A percentile compares a stretch with the other conserved stretches of the same genome.
phyloP scores from a whole-genome alignment of 2,113 vertebrate species.

The Turdus rufiventris region DNA sequence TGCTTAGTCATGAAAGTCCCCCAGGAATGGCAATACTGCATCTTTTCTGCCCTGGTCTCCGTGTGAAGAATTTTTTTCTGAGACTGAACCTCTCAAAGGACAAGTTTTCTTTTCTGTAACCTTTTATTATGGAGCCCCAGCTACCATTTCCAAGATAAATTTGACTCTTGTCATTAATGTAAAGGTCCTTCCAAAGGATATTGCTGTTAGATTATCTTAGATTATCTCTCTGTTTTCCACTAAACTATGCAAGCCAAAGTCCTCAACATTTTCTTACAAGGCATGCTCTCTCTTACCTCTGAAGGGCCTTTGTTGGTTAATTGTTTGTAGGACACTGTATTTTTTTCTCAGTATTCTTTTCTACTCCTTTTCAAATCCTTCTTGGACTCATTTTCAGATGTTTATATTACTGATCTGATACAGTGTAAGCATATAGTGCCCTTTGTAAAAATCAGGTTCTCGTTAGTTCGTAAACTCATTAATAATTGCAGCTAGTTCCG shows the following conservation, averaged over 20 bases:
- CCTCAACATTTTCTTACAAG: neutral
- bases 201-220: neutral
- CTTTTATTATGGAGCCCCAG: neutral
- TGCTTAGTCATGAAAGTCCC: neutral
- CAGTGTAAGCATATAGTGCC: neutral
- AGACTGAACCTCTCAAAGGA: neutral
- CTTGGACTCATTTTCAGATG: neutral
- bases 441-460: neutral
- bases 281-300: neutral
- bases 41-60: neutral
- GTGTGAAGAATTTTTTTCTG: neutral
- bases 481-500: slow-evolving; percentile 5
- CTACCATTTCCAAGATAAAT: neutral
- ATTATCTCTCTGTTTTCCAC: neutral
- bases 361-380: neutral
- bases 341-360: neutral
- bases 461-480: neutral
- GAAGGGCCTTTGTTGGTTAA: neutral
- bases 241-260: neutral
- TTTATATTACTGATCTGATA: neutral
- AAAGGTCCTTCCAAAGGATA: neutral
- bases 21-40: neutral
- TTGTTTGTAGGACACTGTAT: neutral
- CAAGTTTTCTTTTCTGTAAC: neutral
- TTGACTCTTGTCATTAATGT: neutral